Conservation (phyloP, 1,140 invertebrate genomes). For the Pseudoatta argentina region DNA sequence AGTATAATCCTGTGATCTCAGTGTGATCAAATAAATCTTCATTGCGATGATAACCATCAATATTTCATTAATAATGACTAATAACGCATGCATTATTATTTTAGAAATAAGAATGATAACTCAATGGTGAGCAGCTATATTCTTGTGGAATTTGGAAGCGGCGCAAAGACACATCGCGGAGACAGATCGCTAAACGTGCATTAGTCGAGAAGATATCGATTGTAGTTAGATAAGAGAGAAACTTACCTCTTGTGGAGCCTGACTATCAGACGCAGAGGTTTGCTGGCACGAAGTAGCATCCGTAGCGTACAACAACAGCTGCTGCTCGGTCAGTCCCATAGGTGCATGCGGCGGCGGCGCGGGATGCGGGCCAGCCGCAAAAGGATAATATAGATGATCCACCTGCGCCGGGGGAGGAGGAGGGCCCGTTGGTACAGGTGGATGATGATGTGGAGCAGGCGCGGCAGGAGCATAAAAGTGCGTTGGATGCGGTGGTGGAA, state of each 20-base stretch:
- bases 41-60: neutral
- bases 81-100: neutral
- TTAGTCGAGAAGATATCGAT: neutral
- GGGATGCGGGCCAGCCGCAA: constrained; percentile 77
- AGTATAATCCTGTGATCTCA: neutral
- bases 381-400: constrained; percentile 83
- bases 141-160: neutral
- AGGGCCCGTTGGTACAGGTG: constrained; percentile 73
- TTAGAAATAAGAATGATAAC: neutral
- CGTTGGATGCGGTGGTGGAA: constrained; percentile 75
- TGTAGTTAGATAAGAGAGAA: neutral
- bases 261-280: constrained; percentile 77
- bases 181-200: neutral
- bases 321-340: constrained; percentile 83
- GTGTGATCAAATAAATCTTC: constrained; percentile 20
- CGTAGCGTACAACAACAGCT: constrained; percentile 81
- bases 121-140: neutral
- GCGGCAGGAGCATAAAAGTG: constrained; percentile 82
- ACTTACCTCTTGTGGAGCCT: constrained; percentile 81
- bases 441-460: constrained; percentile 81
- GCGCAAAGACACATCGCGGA: neutral
- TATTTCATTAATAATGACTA: neutral
- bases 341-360: constrained; percentile 78
- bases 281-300: constrained; percentile 79
- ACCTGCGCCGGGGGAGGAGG: constrained; percentile 75